Conservation (phyloP, 2,888 invertebrate genomes). For the Ethmia dodecea region DNA sequence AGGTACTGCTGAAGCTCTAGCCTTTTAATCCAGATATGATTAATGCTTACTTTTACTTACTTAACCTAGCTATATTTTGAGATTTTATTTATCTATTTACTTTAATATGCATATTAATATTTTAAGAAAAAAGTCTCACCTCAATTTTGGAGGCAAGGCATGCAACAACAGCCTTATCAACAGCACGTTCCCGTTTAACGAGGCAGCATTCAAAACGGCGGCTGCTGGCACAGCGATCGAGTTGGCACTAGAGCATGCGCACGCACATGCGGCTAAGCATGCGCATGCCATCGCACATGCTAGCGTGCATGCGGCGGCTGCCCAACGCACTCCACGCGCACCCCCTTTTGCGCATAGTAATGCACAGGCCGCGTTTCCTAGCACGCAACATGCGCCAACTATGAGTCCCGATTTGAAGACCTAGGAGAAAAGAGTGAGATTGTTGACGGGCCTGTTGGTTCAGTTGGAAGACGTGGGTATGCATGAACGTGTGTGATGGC, state of each 20-base stretch:
- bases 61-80: too few relatives aligned
- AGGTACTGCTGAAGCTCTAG: too few relatives aligned
- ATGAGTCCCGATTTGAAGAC: constrained; percentile 63
- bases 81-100: too few relatives aligned
- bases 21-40: too few relatives aligned
- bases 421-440: constrained; percentile 31
- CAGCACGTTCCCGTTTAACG: constrained; percentile 63
- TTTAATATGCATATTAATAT: too few relatives aligned
- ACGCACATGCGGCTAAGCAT: constrained; percentile 53
- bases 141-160: constrained; percentile 61
- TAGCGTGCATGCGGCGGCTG: constrained; percentile 53
- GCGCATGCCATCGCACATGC: constrained; percentile 57
- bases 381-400: constrained; percentile 61
- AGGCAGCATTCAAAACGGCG: constrained; percentile 60
- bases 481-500: too few relatives aligned
- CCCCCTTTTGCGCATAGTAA: constrained; percentile 51
- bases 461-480: too few relatives aligned
- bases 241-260: constrained; percentile 44
- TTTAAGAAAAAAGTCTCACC: constrained; percentile 30
- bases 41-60: too few relatives aligned
- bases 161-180: constrained; percentile 54
- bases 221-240: constrained; percentile 58
- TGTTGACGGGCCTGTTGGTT: too few relatives aligned
- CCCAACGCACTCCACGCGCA: constrained; percentile 49
- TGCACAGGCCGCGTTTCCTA: constrained; percentile 60